Percentiles rank a stretch among this genome's conserved stretches.
phyloP scores from a whole-genome alignment of 1,140 invertebrate genomes.

The Procambarus virginalis region DNA sequence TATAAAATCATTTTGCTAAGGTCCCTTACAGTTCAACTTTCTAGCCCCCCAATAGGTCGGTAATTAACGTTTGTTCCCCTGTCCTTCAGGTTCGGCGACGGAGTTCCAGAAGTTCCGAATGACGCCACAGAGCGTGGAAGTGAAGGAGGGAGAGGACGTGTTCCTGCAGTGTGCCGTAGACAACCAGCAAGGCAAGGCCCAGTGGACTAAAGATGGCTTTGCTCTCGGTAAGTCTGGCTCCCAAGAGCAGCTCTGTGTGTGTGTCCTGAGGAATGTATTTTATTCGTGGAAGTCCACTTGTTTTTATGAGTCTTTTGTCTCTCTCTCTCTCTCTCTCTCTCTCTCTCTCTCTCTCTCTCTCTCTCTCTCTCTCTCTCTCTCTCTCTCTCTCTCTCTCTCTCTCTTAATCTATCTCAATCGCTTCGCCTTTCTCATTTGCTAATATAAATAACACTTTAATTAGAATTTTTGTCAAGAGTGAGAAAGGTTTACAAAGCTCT shows the following conservation, averaged over 20 bases:
- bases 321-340: conserved; percentile 3
- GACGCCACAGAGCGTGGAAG: conserved; percentile 37
- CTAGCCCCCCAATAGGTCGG: neutral
- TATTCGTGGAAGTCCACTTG: too few species aligned
- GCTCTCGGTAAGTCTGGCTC: conserved; percentile 22
- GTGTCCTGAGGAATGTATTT: too few species aligned
- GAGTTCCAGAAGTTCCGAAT: conserved; percentile 33
- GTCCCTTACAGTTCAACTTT: too few species aligned
- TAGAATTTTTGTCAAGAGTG: neutral
- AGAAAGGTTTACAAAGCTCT: neutral
- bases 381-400: neutral
- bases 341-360: conserved; percentile 3
- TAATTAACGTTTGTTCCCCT: neutral
- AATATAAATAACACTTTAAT: conserved; percentile 1
- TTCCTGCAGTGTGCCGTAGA: conserved; percentile 43
- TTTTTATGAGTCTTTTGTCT: neutral
- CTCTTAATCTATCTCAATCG: neutral
- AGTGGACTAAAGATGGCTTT: conserved; percentile 45
- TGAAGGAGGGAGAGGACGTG: conserved; percentile 31
- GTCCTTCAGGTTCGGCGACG: conserved; percentile 14
- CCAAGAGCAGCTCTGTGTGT: too few species aligned
- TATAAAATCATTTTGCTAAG: too few species aligned
- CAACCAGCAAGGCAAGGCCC: conserved; percentile 46
- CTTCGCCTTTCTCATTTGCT: neutral
- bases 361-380: conserved; percentile 3